A percentile compares a stretch with the other conserved stretches of the same genome.
phyloP scores from a whole-genome alignment of 2,888 invertebrate genomes.

The Clusia tigrina region DNA sequence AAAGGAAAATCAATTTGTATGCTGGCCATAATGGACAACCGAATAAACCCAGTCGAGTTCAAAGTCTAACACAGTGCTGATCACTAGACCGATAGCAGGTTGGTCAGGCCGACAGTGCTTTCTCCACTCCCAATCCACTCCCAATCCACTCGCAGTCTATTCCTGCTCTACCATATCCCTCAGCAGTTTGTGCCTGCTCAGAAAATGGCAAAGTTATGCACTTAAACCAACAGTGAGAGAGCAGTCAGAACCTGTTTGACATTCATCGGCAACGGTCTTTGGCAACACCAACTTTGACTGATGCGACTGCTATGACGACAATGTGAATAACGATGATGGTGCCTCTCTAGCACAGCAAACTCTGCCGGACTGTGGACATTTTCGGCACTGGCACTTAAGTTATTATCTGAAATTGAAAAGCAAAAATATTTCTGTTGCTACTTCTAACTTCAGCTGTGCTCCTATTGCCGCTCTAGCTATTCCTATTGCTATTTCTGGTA shows the following conservation, averaged over 20 bases:
- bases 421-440: not conserved
- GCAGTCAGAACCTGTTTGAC: too few relatives aligned
- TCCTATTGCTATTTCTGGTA: too few relatives aligned
- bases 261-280: not conserved
- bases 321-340: too few relatives aligned
- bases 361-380: not conserved
- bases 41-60: not conserved
- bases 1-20: too few relatives aligned
- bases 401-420: conserved; percentile 17
- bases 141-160: too few relatives aligned
- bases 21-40: too few relatives aligned
- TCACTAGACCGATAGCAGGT: not conserved
- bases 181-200: conserved; percentile 13
- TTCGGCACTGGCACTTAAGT: conserved; percentile 12
- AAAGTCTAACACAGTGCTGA: not conserved
- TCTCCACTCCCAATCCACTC: not conserved
- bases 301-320: too few relatives aligned
- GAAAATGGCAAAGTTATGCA: conserved; percentile 13
- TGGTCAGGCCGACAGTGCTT: not conserved
- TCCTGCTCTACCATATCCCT: too few relatives aligned
- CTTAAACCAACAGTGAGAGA: conserved; percentile 10
- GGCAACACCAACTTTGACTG: not conserved
- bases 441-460: not conserved
- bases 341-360: too few relatives aligned
- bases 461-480: too few relatives aligned